Evolutionary conservation across 2,888 invertebrate genomes (phyloP), one percentile per base, ranked within the genome.

Genomic region (Mesorhabditis spiculigera): DNA sequence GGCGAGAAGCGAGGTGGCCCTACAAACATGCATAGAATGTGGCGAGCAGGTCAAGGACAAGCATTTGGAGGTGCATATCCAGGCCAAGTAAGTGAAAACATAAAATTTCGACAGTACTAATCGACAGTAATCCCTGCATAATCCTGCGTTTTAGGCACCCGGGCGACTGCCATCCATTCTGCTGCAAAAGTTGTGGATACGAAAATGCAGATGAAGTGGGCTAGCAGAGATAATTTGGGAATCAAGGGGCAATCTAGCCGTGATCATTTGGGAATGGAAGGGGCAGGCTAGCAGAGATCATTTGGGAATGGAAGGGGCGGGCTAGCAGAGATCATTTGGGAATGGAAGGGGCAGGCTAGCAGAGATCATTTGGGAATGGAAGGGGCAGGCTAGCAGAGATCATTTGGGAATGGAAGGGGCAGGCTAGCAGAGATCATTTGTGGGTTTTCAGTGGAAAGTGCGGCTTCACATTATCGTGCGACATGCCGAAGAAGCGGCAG

Each of bases 371-470:
- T n/a, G n/a, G n/a, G n/a, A n/a, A n/a, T n/a, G n/a, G n/a, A n/a
- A n/a, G n/a, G n/a, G n/a, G n/a, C n/a, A n/a, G n/a, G n/a, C n/a
- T n/a, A n/a, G n/a, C n/a, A n/a, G n/a, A n/a, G n/a, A n/a, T n/a
- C n/a, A n/a, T n/a, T n/a, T n/a, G n/a, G n/a, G n/a, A n/a, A n/a
- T n/a, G n/a, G n/a, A n/a, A n/a, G n/a, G n/a, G n/a, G n/a, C n/a
- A n/a, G n/a, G n/a, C 13, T 10, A 50, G 50, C 50, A 10, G 6
- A 50, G 13, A 10, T 50, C 42, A 43, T 50, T n/a, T 66, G 5
- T 5, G 28, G 28, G 4, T 64, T 67, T 71, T 45, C 43, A 71
- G 71, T 66, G 69, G 69, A 71, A 69, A 50, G 64, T 71, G 5
- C 69, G 67, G 4, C 61, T 61, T 58, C 71, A 71, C 63, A 71